Evolutionary conservation across 2,113 vertebrate genomes (phyloP), one percentile per base, ranked within the genome.

Genomic region (Pelobates fuscus): DNA sequence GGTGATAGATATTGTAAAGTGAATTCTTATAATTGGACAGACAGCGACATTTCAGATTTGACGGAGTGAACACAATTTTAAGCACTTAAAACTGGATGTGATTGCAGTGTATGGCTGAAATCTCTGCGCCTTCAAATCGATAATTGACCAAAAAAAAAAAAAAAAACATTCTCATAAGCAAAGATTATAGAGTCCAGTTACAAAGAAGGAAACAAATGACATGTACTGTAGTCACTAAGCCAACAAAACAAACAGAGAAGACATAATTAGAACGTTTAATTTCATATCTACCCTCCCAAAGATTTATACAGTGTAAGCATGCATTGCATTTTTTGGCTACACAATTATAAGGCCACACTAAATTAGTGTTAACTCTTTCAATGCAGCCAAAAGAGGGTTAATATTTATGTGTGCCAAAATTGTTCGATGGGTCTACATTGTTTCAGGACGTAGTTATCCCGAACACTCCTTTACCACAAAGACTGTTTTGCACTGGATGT

Each of bases 31-130:
- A 46, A 71, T 30, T 71, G 41, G 41, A 52, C 61, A 49, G 69
- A 61, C 69, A 71, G 57, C 8, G 52, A 23, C 69, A 61, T 61
- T 71, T 46, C 27, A 71, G 58, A 71, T 62, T 62, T 62, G 58
- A 71, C 49, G 41, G 58, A 62, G 32, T 52, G 43, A 72, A 72
- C 43, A 72, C 49, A 72, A 63, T 72, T 72, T 30, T 15, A 49
- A 24, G 59, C 44, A 62, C 70, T 71, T 62, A 71, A 71, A 52
- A 21, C 18, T 63, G 43, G 58, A 71, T 20, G 43, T 49, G 58
- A 62, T 63, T 27, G 61, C 11, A 71, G 10, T 46, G 25, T 52
- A 71, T 30, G 8, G 58, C 2, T 29, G 15, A 46, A 60, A 57
- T 70, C 55, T 57, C 55, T 23, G 32, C 25, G 37, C 24, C 29